Base-by-base conservation (phyloP, 2,888 invertebrate genomes). In the Siphlonurus alternatus region DNA sequence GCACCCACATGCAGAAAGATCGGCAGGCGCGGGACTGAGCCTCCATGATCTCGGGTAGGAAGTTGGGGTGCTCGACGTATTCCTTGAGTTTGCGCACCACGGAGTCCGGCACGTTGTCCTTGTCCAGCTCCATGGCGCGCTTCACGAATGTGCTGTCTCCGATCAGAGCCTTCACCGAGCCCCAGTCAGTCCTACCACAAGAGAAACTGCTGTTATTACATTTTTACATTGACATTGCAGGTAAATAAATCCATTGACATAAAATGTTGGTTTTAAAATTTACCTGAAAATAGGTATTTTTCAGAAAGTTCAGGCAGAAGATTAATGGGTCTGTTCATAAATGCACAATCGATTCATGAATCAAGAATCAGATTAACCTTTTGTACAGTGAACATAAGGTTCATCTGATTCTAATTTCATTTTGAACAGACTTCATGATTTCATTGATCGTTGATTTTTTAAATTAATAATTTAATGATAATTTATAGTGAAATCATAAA, bases 1-100 rank as follows among this genome's bases (percentile, higher is more conserved):
- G 82, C 5, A 94, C 93, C 95, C 95, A 95, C 74, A 93, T 82
- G 69, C 93, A 93, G 77, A 95, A 85, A 7, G 93, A 93, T 69
- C 86, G 87, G 72, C 93, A 93, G 0, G 93, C 93, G 82, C 89
- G 84, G 2, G 88, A 89, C 3, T 88, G 92, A 73, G 87, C 91
- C 25, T 87, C 89, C 1, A 95, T 89, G 69, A 83, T 80, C 63
- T 87, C 89, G 0, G 94, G 93, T 15, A 84, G 80, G 72, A 95
- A 95, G 71, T 93, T 90, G 63, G 90, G 89, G 74, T 93, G 86
- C 0, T 85, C 86, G 1, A 93, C 83, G 72, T 93, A 95, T 67
- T 76, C 75, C 74, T 90, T 91, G 7, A 95, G 77, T 74, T 92
- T 92, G 70, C 86, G 87, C 19, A 93, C 74, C 1, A 81, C 81